phyloP scores from a whole-genome alignment of 2,797 vertebrate genomes.

The Amblyraja radiata region DNA sequence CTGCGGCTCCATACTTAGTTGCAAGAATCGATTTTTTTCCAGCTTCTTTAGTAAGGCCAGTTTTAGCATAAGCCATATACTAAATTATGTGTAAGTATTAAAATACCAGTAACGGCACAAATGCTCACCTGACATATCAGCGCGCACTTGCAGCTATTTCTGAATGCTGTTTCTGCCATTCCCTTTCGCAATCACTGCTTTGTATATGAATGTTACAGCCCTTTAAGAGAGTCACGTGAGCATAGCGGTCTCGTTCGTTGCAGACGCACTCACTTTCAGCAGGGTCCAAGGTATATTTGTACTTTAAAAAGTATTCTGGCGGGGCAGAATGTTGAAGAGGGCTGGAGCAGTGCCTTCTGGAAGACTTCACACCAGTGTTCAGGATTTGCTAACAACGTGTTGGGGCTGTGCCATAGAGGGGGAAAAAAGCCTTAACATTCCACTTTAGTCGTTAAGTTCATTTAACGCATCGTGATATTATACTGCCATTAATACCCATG shows the following conservation, averaged over 20 bases:
- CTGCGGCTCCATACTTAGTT: neutral
- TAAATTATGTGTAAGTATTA: constrained; percentile 28
- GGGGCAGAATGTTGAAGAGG: neutral
- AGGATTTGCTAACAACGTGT: constrained; percentile 4
- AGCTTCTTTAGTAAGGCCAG: constrained; percentile 7
- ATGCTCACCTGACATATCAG: neutral
- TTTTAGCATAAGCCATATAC: constrained; percentile 34
- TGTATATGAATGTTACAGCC: constrained; percentile 1
- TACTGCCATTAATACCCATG: constrained; percentile 27
- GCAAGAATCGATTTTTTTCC: constrained; percentile 6
- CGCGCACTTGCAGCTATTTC: neutral
- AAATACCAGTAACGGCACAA: neutral
- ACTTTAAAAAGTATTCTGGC: constrained; percentile 5
- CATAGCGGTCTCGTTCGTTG: neutral
- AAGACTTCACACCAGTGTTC: constrained; percentile 14
- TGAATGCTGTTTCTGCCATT: constrained; percentile 29
- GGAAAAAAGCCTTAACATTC: constrained; percentile 23
- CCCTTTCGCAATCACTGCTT: neutral
- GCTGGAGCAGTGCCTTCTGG: constrained; percentile 29
- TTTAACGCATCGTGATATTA: constrained; percentile 4
- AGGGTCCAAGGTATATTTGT: neutral
- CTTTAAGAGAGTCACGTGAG: neutral
- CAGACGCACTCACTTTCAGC: neutral
- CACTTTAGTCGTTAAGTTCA: constrained; percentile 5
- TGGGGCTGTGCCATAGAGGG: constrained; percentile 29